Evolutionary conservation across 2,113 vertebrate genomes (phyloP).

Genomic region (Syrrhaptes paradoxus): DNA sequence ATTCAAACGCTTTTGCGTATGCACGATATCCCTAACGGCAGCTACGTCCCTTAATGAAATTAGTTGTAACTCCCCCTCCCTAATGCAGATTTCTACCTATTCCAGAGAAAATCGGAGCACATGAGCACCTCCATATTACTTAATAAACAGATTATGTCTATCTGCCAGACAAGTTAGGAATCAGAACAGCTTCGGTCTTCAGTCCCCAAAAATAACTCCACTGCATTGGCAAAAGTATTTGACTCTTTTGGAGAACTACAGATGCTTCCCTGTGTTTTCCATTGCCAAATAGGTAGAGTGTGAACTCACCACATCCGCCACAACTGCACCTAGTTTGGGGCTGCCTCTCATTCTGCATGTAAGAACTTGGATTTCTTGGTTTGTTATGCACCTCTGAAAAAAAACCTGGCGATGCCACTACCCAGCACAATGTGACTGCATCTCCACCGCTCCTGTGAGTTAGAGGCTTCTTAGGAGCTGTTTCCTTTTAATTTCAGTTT

Average conservation of each 20-base stretch:
- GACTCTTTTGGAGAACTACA: not conserved
- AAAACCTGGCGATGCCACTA: not conserved
- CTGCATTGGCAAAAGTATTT: not conserved
- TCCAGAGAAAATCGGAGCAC: not conserved
- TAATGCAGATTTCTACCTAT: not conserved
- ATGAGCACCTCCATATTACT: not conserved
- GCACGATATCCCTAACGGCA: not conserved
- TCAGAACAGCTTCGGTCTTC: not conserved
- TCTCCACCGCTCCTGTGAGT: not conserved
- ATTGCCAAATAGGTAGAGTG: not conserved
- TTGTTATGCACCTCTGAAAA: not conserved
- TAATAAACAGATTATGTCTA: too few relatives aligned
- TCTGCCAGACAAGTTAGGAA: not conserved
- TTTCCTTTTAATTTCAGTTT: slow-evolving; percentile 38
- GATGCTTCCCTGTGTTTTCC: not conserved
- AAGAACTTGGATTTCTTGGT: not conserved
- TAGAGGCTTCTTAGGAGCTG: not conserved
- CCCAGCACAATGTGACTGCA: not conserved
- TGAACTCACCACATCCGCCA: not conserved
- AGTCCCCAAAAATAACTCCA: not conserved
- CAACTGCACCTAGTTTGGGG: not conserved
- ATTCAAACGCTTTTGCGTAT: not conserved
- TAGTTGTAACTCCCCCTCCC: not conserved
- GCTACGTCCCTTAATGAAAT: not conserved
- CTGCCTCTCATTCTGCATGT: not conserved